Evolutionary conservation across 2,797 vertebrate species (phyloP).

Genomic region (Muscicapa striata): DNA sequence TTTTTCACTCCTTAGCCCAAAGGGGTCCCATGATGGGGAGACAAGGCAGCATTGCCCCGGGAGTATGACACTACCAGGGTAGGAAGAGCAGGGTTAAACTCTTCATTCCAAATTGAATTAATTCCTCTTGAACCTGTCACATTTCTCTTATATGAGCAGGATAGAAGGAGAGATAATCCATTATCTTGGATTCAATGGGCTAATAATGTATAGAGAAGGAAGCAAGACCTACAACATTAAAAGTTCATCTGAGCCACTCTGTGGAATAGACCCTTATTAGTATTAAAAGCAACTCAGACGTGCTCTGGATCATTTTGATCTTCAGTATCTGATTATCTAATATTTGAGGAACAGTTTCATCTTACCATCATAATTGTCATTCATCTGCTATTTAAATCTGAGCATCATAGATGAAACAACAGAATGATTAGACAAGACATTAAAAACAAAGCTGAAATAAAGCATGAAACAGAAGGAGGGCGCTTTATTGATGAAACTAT

Average conservation of each 20-base stretch:
- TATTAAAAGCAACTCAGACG: not conserved
- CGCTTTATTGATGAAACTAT: conserved; percentile 27
- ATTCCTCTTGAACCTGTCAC: not conserved
- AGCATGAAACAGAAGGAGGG: conserved; percentile 39
- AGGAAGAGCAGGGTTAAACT: not conserved
- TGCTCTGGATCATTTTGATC: conserved; percentile 39
- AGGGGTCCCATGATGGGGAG: not conserved
- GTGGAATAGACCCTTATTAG: not conserved
- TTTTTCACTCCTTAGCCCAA: not conserved
- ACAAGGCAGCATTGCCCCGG: not conserved
- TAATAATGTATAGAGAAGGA: not conserved
- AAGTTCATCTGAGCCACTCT: not conserved
- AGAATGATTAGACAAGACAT: conserved; percentile 54
- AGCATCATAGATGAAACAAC: conserved; percentile 24
- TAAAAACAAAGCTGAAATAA: conserved; percentile 41
- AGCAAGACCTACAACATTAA: not conserved
- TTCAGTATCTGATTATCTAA: conserved; percentile 25
- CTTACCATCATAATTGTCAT: not conserved
- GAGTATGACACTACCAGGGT: accelerated
- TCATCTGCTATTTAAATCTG: conserved; percentile 12
- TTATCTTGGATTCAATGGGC: not conserved
- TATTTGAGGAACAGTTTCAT: conserved; percentile 9
- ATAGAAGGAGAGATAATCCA: not conserved
- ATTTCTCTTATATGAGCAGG: not conserved
- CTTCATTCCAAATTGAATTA: not conserved